Percentiles rank a stretch among this genome's conserved stretches.
phyloP scores from a whole-genome alignment of 1,140 invertebrate genomes.

The Samia ricini region DNA sequence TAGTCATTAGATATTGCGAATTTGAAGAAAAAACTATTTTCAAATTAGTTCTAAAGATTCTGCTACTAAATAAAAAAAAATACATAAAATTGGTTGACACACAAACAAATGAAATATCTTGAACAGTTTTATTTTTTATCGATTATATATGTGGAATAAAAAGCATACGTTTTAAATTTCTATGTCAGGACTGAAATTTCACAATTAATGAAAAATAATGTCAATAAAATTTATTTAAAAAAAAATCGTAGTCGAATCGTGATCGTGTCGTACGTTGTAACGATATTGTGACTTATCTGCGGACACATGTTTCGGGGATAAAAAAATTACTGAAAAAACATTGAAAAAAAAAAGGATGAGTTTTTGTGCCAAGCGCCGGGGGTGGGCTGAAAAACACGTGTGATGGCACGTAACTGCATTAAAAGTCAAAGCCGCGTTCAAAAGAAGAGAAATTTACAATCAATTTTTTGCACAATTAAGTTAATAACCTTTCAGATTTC shows the following conservation, averaged over 20 bases:
- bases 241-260: background rate
- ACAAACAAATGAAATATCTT: too few relatives aligned
- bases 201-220: too few relatives aligned
- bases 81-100: too few relatives aligned
- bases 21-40: too few relatives aligned
- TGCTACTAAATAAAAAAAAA: too few relatives aligned
- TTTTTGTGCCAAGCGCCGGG: constrained; percentile 1
- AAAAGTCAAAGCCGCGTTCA: background rate
- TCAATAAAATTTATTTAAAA: background rate
- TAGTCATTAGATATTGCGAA: too few relatives aligned
- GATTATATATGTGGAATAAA: too few relatives aligned
- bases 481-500: background rate
- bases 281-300: background rate
- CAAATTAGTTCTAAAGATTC: too few relatives aligned
- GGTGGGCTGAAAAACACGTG: constrained; percentile 3
- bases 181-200: too few relatives aligned
- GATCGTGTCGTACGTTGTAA: background rate
- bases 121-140: too few relatives aligned
- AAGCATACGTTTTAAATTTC: too few relatives aligned
- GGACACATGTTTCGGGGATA: constrained; percentile 2
- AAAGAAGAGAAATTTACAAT: background rate
- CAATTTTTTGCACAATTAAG: background rate
- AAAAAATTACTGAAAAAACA: background rate
- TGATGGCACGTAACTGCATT: background rate
- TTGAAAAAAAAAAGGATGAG: background rate